Base-by-base conservation (phyloP, 1,140 invertebrate species). In the Pinna nobilis region DNA sequence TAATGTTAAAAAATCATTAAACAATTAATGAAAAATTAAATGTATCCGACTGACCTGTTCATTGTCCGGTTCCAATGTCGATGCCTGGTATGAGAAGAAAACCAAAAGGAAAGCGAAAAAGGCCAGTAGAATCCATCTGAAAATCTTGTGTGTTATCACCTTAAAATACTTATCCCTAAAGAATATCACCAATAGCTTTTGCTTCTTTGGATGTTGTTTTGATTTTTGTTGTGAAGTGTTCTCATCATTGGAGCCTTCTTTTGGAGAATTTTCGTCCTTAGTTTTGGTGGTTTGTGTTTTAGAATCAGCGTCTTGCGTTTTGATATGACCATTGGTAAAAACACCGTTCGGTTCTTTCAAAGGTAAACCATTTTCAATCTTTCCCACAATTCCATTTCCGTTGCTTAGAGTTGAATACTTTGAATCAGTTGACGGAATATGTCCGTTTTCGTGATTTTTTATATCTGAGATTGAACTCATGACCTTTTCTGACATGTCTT, bases 11-110 rank as follows among this genome's bases (percentile, higher is more conserved):
- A n/a, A n/a, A n/a, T n/a, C n/a, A n/a, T n/a, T n/a, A n/a, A n/a
- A n/a, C n/a, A n/a, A n/a, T n/a, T n/a, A n/a, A n/a, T n/a, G n/a
- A n/a, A n/a, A n/a, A n/a, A n/a, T n/a, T n/a, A n/a, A n/a, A n/a
- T n/a, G 13, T 20, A 47, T 47, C 15, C 23, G 33, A 65, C 76
- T 73, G 63, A 85, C 84, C 51, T 69, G 44, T 68, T 84, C 74
- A 30, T 85, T 76, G 33, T 84, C 73, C 20, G 76, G 69, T 44
- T 79, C 49, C 41, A 84, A 13, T 13, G 32, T 69, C 11, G 82
- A 63, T 7, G 81, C 79, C 20, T 73, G 78, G 59, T 79, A 81
- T 4, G 57, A 50, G 35, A 82, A 81, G 1, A 61, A 47, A 1
- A 37, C 63, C 3, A 82, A 41, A 1, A 73, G 11, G 25, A 37